phyloP scores from a whole-genome alignment of 2,113 vertebrate genomes.

The Heterotis niloticus region DNA sequence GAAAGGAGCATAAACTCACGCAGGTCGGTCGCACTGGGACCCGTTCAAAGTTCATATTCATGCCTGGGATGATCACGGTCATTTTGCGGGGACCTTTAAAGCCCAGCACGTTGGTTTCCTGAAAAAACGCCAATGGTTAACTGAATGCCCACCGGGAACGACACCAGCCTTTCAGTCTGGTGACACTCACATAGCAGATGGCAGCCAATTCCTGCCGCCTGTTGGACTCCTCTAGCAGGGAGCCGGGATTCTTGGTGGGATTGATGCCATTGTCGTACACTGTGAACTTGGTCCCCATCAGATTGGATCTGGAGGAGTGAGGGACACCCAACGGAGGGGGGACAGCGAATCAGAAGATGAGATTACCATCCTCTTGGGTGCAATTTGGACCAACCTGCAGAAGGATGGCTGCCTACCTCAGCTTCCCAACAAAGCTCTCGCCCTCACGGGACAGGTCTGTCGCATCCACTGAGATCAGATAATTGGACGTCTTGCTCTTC shows the following conservation, averaged over 20 bases:
- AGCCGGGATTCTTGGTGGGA: slow-evolving; percentile 75
- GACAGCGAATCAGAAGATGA: no score
- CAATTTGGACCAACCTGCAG: no score
- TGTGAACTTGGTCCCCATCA: slow-evolving; percentile 96
- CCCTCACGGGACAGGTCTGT: slow-evolving; percentile 89
- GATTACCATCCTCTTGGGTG: no score
- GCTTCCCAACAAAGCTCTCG: slow-evolving; percentile 89
- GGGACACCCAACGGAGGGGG: not conserved
- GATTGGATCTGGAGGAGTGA: slow-evolving; percentile 75
- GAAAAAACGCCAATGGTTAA: not conserved
- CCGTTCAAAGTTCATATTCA: slow-evolving; percentile 88
- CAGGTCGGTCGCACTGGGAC: slow-evolving; percentile 79
- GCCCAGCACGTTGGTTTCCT: slow-evolving; percentile 96
- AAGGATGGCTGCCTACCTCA: slow-evolving; percentile 67
- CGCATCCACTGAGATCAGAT: slow-evolving; percentile 92
- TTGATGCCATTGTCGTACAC: slow-evolving; percentile 88
- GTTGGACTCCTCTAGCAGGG: slow-evolving; percentile 72
- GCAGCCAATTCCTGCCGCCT: slow-evolving; percentile 88
- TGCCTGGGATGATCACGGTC: slow-evolving; percentile 95
- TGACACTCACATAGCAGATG: slow-evolving; percentile 83
- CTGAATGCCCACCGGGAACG: not conserved
- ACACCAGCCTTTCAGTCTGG: not conserved
- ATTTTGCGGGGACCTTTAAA: slow-evolving; percentile 96
- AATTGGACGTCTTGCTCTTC: slow-evolving; percentile 98
- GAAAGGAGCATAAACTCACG: slow-evolving; percentile 61